Percentiles rank a stretch among this genome's conserved stretches.
These are phyloP conservation scores for Drosophila simulans DNA, from an alignment of 1,140 invertebrate genomes.

Conservation along the genomic window DNA sequence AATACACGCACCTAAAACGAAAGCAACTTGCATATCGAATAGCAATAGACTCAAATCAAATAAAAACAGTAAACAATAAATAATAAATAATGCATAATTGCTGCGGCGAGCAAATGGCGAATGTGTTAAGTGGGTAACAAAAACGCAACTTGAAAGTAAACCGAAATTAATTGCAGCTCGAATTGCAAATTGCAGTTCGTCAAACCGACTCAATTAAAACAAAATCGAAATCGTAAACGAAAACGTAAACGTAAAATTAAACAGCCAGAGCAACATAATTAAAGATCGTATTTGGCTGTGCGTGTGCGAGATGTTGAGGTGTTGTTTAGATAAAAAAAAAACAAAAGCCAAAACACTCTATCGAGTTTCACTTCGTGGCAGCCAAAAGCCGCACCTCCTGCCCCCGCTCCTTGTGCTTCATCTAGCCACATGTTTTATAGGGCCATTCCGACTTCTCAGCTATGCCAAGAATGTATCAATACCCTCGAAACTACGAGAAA, in stretches of 20 bases:
- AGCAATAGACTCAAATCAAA: constrained; percentile 6
- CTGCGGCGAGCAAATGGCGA: constrained; percentile 8
- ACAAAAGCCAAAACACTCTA: neutral
- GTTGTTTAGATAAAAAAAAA: constrained; percentile 4
- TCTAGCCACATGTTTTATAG: constrained; percentile 4
- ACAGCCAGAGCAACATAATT: constrained; percentile 22
- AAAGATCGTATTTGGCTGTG: constrained; percentile 35
- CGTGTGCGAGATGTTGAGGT: constrained; percentile 13
- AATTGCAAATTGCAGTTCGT: constrained; percentile 53
- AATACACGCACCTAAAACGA: constrained; percentile 29
- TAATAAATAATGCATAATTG: constrained; percentile 40
- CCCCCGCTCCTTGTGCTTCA: neutral
- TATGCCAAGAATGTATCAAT: constrained; percentile 53
- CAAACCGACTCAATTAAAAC: constrained; percentile 40
- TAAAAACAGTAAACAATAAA: neutral
- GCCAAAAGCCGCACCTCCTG: neutral
- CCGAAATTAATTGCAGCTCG: constrained; percentile 45
- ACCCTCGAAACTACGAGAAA: constrained; percentile 15
- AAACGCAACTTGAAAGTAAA: constrained; percentile 44
- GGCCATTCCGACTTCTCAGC: constrained; percentile 10
- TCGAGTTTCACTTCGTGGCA: constrained; percentile 40
- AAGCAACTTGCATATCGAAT: constrained; percentile 18
- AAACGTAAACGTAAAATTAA: constrained; percentile 29
- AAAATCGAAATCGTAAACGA: constrained; percentile 26
- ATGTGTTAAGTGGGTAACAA: constrained; percentile 48